A percentile compares a stretch with the other conserved stretches of the same genome.
Evolutionary conservation across 2,113 vertebrate species (phyloP).

Genomic region (Chamaea fasciata): DNA sequence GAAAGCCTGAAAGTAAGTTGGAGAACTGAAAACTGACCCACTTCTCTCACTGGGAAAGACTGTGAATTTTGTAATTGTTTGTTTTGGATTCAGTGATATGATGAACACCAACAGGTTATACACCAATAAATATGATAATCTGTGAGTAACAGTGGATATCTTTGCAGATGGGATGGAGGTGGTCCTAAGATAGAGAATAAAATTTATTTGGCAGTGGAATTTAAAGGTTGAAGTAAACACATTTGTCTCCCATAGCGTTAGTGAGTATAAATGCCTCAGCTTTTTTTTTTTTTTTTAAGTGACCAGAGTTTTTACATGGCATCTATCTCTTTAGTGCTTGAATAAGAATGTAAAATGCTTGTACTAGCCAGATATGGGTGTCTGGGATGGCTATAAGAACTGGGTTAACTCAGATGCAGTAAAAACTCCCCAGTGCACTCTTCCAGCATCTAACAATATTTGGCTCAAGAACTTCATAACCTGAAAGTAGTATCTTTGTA

Average conservation of each 20-base stretch:
- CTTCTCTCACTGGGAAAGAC: background rate
- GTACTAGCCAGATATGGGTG: background rate
- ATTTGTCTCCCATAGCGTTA: background rate
- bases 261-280: background rate
- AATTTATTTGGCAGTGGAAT: background rate
- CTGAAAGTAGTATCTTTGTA: background rate
- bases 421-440: background rate
- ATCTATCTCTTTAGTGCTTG: background rate
- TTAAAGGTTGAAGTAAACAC: background rate
- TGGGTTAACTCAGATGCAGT: background rate
- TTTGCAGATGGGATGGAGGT: background rate
- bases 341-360: background rate
- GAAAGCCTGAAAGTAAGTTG: background rate
- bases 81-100: background rate
- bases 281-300: background rate
- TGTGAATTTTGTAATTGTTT: background rate
- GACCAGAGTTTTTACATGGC: background rate
- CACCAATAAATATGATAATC: background rate
- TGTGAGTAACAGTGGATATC: background rate
- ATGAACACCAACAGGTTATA: background rate
- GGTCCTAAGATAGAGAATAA: background rate
- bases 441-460: background rate
- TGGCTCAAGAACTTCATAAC: background rate
- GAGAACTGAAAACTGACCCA: background rate
- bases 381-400: background rate